Evolutionary conservation across 2,797 vertebrate species (phyloP).

Genomic region (Mareca strepera): DNA sequence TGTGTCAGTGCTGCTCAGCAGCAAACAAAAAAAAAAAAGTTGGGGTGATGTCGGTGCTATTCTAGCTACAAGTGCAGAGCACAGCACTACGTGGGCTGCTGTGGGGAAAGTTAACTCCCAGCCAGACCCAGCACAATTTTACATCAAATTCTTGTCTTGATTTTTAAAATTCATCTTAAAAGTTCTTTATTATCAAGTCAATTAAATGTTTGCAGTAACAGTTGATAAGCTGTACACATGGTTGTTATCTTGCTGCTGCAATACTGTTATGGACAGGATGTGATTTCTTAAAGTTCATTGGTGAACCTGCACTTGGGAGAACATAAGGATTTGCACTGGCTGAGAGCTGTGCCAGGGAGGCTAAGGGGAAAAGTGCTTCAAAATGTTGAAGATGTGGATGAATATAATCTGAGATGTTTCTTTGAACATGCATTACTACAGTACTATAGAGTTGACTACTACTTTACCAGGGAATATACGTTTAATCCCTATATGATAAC

Average conservation of each 20-base stretch:
- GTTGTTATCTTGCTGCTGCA: not conserved
- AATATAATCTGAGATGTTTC: not conserved
- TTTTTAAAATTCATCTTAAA: not conserved
- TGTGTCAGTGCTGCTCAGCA: not conserved
- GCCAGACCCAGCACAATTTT: not conserved
- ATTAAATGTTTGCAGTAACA: not conserved
- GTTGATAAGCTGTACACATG: not conserved
- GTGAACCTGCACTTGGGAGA: not conserved
- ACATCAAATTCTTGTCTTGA: not conserved
- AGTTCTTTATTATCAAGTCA: not conserved
- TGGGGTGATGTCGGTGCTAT: too few relatives aligned
- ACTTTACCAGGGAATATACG: not conserved
- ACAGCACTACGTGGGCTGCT: not conserved
- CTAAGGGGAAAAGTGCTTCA: not conserved
- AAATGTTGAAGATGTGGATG: not conserved
- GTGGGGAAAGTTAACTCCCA: not conserved
- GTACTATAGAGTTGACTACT: not conserved
- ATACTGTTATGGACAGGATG: not conserved
- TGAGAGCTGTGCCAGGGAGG: not conserved
- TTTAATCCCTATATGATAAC: not conserved
- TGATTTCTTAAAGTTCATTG: not conserved
- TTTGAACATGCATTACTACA: not conserved
- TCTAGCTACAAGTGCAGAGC: not conserved
- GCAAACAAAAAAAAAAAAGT: not conserved
- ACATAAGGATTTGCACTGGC: not conserved